Base-by-base conservation (phyloP, 2,113 vertebrate species). In the Nesoenas mayeri region DNA sequence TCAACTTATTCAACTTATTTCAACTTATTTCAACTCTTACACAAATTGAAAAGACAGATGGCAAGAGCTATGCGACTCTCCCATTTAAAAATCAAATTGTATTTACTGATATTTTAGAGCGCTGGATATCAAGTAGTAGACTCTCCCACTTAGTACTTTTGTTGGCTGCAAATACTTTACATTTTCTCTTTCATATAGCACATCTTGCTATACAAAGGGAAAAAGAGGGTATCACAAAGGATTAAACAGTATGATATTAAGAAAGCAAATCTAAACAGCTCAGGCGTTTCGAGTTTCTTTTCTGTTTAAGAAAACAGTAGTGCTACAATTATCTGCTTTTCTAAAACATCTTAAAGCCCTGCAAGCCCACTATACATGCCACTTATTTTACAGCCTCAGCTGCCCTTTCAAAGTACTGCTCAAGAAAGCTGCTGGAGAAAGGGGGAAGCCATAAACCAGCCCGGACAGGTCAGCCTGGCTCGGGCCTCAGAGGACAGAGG, bases 1-100 rank as follows among this genome's bases (percentile, higher is more conserved):
- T 88, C 85, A 71, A 83, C 82, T n/a, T n/a, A n/a, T n/a, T n/a
- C n/a, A n/a, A n/a, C 54, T 95, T 85, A 91, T 92, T 94, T 88
- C 85, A 71, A 83, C 54, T 95, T 85, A 91, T 92, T 94, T 88
- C 85, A 71, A 83, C 29, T 88, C 88, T 74, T 26, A 92, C 32
- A 38, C 10, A 92, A 93, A 81, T 51, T 71, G 56, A 62, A 83
- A 88, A 58, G 51, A 88, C 72, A 96, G 88, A 92, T 92, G 77
- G 83, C 19, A 86, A 87, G 64, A 90, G 22, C 13, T 36, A 91
- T 19, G 17, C 0, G 2, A 94, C 36, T 70, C 85, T 93, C 50
- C n/a, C 2, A 2, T 57, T 57, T 58, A 57, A 86, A 94, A 90
- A 73, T n/a, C 4, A 32, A 66, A 47, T 25, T 44, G 20, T 50